Conservation (phyloP, 2,888 invertebrate species). For the Exocentrus adspersus region DNA sequence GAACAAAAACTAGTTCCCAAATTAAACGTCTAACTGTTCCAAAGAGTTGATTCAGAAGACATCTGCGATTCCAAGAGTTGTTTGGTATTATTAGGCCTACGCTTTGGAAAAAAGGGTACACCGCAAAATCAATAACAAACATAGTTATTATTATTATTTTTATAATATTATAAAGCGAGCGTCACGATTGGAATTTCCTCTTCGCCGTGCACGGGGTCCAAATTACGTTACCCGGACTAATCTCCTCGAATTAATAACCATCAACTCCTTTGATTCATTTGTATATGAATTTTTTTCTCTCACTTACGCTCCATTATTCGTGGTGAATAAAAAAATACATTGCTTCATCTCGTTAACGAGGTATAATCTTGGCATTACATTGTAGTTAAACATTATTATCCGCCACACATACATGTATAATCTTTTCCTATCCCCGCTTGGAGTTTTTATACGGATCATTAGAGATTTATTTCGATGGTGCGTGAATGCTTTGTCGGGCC, state of each 20-base stretch:
- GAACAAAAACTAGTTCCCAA: too few relatives aligned
- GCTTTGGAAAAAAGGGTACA: too few relatives aligned
- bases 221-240: conserved; percentile 3
- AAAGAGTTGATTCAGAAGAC: too few relatives aligned
- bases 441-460: conserved; percentile 21
- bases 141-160: neutral
- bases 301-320: conserved; percentile 11
- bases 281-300: too few relatives aligned
- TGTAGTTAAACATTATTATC: conserved; percentile 24
- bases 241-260: neutral
- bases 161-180: neutral
- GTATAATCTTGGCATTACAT: conserved; percentile 19
- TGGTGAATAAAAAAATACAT: conserved; percentile 21
- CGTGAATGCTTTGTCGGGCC: conserved; percentile 1
- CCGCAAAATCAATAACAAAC: too few relatives aligned
- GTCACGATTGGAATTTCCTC: conserved; percentile 4
- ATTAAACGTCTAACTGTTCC: too few relatives aligned
- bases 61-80: too few relatives aligned
- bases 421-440: conserved; percentile 12
- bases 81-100: too few relatives aligned
- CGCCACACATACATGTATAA: conserved; percentile 1
- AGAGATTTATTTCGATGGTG: conserved; percentile 15
- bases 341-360: conserved; percentile 15
- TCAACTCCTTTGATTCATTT: too few relatives aligned
- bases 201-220: neutral